A percentile compares a stretch with the other conserved stretches of the same genome.
These are phyloP conservation scores for Tenodera sinensis DNA, from an alignment of 2,888 invertebrate genomes.

Conservation along the genomic window DNA sequence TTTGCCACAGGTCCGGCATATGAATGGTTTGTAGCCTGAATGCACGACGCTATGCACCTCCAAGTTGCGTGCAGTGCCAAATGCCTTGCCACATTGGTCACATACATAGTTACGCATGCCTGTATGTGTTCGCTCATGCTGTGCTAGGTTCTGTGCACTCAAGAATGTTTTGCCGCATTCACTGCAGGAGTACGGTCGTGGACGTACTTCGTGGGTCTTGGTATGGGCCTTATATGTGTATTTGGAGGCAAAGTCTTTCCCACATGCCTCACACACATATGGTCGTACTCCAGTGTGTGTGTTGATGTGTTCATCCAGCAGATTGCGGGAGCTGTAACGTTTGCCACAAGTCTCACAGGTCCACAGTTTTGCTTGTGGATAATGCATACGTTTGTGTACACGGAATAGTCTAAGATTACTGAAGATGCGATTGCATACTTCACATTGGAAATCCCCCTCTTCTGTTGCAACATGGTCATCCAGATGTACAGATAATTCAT, in stretches of 20 bases:
- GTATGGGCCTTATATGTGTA: conserved; percentile 73
- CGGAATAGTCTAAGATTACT: conserved; percentile 57
- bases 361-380: conserved; percentile 59
- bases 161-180: conserved; percentile 70
- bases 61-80: conserved; percentile 71
- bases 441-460: conserved; percentile 62
- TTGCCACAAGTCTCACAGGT: conserved; percentile 64
- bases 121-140: conserved; percentile 71
- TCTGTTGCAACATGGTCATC: conserved; percentile 60
- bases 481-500: conserved; percentile 60
- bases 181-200: conserved; percentile 64
- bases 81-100: conserved; percentile 65
- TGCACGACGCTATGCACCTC: conserved; percentile 78
- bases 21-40: conserved; percentile 67
- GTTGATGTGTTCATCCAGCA: conserved; percentile 70
- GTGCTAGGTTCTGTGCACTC: conserved; percentile 70
- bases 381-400: conserved; percentile 62
- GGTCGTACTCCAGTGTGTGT: conserved; percentile 66
- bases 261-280: conserved; percentile 61
- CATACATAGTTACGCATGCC: conserved; percentile 68
- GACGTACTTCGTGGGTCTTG: conserved; percentile 66
- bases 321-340: conserved; percentile 63
- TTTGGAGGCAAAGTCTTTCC: conserved; percentile 73
- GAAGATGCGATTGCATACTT: conserved; percentile 60
- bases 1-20: conserved; percentile 67